phyloP scores from a whole-genome alignment of 2,113 vertebrate genomes.

The Corythoichthys intestinalis region DNA sequence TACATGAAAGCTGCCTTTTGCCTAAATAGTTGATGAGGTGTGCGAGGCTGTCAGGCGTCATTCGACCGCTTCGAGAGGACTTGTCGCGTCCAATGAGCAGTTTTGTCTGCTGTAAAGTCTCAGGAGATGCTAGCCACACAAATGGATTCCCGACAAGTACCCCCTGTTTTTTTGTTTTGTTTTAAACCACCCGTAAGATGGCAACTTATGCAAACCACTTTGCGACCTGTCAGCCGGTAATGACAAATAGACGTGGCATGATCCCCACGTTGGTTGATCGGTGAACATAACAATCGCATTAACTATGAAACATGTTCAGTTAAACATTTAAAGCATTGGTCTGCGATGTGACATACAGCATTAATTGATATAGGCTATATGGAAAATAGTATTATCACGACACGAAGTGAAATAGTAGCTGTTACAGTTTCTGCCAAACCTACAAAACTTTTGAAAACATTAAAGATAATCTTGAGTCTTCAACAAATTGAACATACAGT shows the following conservation, averaged over 20 bases:
- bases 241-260: neutral
- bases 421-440: too few species aligned
- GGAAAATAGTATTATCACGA: neutral
- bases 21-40: conserved; percentile 8
- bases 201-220: neutral
- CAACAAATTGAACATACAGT: neutral
- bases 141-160: neutral
- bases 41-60: neutral
- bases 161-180: neutral
- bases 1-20: neutral
- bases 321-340: neutral
- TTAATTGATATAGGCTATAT: neutral
- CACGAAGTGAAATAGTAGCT: too few species aligned
- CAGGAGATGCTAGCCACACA: neutral
- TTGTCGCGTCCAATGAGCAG: conserved; percentile 8
- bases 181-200: neutral
- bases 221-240: neutral
- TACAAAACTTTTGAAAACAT: neutral
- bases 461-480: neutral
- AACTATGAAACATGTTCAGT: neutral
- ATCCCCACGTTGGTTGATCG: neutral
- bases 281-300: neutral
- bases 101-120: conserved; percentile 3
- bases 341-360: neutral
- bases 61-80: neutral